These are phyloP conservation scores for Octonoba sinensis DNA, from an alignment of 2,888 invertebrate species.

Conservation along the genomic window DNA sequence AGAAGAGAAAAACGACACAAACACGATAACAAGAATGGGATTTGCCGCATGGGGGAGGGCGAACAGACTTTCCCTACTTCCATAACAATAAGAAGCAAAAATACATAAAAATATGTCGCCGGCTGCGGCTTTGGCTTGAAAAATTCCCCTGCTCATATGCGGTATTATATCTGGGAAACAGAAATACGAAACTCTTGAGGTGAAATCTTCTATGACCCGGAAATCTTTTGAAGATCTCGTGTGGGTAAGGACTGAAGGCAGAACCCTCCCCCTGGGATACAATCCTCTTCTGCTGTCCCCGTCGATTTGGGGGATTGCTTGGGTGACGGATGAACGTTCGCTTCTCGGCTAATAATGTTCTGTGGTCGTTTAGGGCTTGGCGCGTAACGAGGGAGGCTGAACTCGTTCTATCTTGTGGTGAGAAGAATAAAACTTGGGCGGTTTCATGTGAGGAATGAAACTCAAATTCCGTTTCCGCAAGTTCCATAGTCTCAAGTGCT, in stretches of 20 bases:
- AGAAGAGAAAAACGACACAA: conserved; percentile 16
- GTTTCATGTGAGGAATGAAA: too few species aligned
- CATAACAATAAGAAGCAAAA: conserved; percentile 49
- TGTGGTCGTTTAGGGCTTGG: too few species aligned
- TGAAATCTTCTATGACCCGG: conserved; percentile 55
- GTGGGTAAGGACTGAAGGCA: conserved; percentile 6
- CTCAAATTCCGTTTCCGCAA: too few species aligned
- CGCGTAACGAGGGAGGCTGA: too few species aligned
- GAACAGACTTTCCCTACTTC: background rate
- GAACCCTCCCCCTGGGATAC: background rate
- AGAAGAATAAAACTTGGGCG: too few species aligned
- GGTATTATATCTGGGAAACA: conserved; percentile 46
- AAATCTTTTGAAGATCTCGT: conserved; percentile 56
- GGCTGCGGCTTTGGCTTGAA: background rate
- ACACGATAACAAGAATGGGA: conserved; percentile 52
- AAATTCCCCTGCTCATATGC: conserved; percentile 61
- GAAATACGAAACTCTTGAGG: conserved; percentile 46
- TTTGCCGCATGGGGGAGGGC: background rate
- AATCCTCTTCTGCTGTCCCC: background rate
- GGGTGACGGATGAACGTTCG: too few species aligned
- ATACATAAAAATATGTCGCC: conserved; percentile 32
- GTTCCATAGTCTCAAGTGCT: too few species aligned
- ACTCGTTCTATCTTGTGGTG: too few species aligned
- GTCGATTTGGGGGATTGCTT: conserved; percentile 14
- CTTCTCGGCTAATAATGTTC: conserved; percentile 7